Conservation (phyloP, 2,113 vertebrate genomes). For the Coptodon bakossiorum region DNA sequence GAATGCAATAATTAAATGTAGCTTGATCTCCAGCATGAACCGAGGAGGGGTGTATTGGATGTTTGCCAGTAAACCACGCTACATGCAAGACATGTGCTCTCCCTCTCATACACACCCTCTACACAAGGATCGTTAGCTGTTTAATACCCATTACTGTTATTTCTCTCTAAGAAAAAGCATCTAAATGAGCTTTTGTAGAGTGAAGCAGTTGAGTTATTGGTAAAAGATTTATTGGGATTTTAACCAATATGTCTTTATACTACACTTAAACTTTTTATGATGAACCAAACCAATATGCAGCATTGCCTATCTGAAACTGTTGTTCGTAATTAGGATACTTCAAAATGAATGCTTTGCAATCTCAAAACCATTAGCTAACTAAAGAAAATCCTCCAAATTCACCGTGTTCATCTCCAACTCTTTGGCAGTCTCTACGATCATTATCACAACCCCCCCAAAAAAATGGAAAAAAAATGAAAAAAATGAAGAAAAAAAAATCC, state of each 20-base stretch:
- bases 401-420: neutral
- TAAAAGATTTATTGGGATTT: neutral
- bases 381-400: neutral
- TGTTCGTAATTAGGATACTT: neutral
- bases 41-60: conserved; percentile 33
- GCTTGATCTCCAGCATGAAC: neutral
- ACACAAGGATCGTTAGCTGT: neutral
- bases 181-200: neutral
- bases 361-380: neutral
- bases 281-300: neutral
- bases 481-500: neutral
- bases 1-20: neutral
- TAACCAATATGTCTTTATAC: neutral
- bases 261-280: neutral
- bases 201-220: neutral
- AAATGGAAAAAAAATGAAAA: neutral
- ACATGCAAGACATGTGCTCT: conserved; percentile 51
- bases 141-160: neutral
- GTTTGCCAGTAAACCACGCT: conserved; percentile 42
- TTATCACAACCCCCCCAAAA: neutral
- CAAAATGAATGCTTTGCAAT: neutral
- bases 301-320: neutral
- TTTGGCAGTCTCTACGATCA: neutral
- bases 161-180: neutral
- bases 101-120: neutral